Conservation (phyloP, 2,888 invertebrate species). For the Drosophila birchii region DNA sequence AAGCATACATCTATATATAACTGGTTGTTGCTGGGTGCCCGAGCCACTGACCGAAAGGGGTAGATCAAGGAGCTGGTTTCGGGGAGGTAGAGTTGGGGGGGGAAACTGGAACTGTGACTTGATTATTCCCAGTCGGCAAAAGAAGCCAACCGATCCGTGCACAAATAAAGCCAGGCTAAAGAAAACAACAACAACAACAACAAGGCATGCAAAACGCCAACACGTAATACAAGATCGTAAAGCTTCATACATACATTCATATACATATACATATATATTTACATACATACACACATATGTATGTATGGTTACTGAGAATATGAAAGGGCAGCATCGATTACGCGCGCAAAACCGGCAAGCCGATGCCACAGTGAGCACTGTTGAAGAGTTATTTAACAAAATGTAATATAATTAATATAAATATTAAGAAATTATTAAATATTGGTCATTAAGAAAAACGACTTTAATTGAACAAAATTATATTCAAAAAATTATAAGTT, state of each 20-base stretch:
- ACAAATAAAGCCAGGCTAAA: slow-evolving; percentile 66
- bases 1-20: slow-evolving; percentile 17
- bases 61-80: neutral
- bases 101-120: slow-evolving; percentile 61
- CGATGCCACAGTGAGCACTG: neutral
- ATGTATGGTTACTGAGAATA: too few relatives aligned
- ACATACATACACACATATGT: neutral
- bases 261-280: neutral
- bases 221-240: slow-evolving; percentile 70
- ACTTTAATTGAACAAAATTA: neutral
- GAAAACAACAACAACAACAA: slow-evolving; percentile 15
- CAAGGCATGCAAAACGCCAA: slow-evolving; percentile 58
- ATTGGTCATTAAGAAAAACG: neutral
- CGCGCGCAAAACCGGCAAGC: slow-evolving; percentile 65
- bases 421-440: neutral
- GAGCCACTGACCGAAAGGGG: slow-evolving; percentile 38
- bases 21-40: slow-evolving; percentile 75
- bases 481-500: neutral
- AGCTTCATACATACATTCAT: neutral
- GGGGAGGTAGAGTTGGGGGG: neutral
- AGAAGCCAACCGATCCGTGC: slow-evolving; percentile 56
- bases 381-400: neutral
- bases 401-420: neutral
- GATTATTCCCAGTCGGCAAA: slow-evolving; percentile 69
- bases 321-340: slow-evolving; percentile 55